Evolutionary conservation across 2,888 invertebrate genomes (phyloP).

Genomic region (Papilio demoleus): DNA sequence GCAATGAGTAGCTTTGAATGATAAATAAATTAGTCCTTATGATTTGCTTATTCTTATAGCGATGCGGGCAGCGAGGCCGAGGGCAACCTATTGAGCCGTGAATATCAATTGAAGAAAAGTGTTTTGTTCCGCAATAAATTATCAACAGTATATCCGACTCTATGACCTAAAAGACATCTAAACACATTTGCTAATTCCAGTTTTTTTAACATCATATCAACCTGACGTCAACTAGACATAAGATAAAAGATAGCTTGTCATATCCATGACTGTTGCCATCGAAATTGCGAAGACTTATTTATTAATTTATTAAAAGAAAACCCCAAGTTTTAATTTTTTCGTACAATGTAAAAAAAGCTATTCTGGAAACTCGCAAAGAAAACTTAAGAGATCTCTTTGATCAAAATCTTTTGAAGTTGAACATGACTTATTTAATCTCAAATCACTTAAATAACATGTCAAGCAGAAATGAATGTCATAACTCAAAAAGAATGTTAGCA

Average conservation of each 20-base stretch:
- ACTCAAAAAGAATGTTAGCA: conserved; percentile 47
- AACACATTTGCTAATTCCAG: background rate
- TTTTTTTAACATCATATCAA: background rate
- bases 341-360: background rate
- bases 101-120: conserved; percentile 57
- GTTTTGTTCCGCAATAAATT: conserved; percentile 56
- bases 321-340: background rate
- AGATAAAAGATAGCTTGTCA: too few relatives aligned
- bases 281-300: background rate
- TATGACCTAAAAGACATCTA: conserved; percentile 5
- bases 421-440: conserved; percentile 23
- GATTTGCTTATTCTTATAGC: conserved; percentile 29
- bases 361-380: conserved; percentile 6
- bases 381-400: conserved; percentile 22
- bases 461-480: conserved; percentile 25
- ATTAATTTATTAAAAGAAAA: conserved; percentile 5
- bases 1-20: background rate
- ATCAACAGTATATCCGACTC: conserved; percentile 22
- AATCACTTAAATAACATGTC: conserved; percentile 31
- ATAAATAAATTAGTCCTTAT: conserved; percentile 21
- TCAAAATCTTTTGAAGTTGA: conserved; percentile 18
- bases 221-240: too few relatives aligned
- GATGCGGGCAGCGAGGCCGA: conserved; percentile 54
- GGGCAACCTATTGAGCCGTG: conserved; percentile 51
- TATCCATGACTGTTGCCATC: too few relatives aligned